Conservation (phyloP, 2,888 invertebrate genomes). For the Caenorhabditis macrosperma region DNA sequence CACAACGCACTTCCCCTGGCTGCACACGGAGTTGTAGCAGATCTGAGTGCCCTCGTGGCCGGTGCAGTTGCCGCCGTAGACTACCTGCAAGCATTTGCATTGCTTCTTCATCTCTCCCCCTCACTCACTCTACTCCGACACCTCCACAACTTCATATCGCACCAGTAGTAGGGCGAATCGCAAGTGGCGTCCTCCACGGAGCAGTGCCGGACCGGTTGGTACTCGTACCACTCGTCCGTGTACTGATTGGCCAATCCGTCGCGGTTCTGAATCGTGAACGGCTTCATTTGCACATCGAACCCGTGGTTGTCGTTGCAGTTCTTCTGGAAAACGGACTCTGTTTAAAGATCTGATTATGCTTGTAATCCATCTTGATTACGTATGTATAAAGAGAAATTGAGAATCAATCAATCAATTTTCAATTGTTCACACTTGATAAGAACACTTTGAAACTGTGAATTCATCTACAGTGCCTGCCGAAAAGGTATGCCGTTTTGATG, state of each 20-base stretch:
- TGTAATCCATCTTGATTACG: not conserved
- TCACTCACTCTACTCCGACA: slow-evolving; percentile 69
- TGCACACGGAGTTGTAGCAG: slow-evolving; percentile 76
- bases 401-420: no score
- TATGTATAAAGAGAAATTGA: no score
- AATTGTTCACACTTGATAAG: no score
- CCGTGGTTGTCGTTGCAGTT: slow-evolving; percentile 75
- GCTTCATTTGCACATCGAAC: slow-evolving; percentile 77
- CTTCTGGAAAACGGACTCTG: no score
- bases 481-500: no score
- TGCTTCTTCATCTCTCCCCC: not conserved
- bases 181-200: slow-evolving; percentile 65
- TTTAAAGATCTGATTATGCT: not conserved
- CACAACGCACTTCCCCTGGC: slow-evolving; percentile 47
- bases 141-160: slow-evolving; percentile 72
- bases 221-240: slow-evolving; percentile 78
- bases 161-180: slow-evolving; percentile 75
- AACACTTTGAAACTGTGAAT: no score
- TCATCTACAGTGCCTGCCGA: no score
- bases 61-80: slow-evolving; percentile 78
- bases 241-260: slow-evolving; percentile 79
- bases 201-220: slow-evolving; percentile 76
- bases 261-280: slow-evolving; percentile 75
- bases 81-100: slow-evolving; percentile 42
- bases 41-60: slow-evolving; percentile 76